phyloP scores from a whole-genome alignment of 2,888 invertebrate species.

The Gymnosoma rotundatum region DNA sequence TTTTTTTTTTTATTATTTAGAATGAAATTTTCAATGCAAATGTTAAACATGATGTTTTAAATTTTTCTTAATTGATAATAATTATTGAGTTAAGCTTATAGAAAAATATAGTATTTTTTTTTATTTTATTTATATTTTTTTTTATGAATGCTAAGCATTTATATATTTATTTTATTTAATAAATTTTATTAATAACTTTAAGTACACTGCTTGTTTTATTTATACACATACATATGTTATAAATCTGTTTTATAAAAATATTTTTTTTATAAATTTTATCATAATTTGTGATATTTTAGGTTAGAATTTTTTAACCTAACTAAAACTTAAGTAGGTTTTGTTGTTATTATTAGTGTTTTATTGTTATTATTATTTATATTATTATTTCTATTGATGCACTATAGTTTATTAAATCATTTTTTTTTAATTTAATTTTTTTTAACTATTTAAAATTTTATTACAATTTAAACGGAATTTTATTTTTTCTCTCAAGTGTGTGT shows the following conservation, averaged over 20 bases:
- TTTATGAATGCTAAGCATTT: slow-evolving; percentile 54
- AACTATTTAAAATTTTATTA: slow-evolving; percentile 21
- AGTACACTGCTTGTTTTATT: slow-evolving; percentile 19
- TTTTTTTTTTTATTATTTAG: slow-evolving; percentile 16
- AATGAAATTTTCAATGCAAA: slow-evolving; percentile 60
- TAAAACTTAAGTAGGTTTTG: neutral
- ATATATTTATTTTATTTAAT: slow-evolving; percentile 4
- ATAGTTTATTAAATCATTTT: neutral
- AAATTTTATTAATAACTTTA: slow-evolving; percentile 33
- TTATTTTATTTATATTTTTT: slow-evolving; percentile 10
- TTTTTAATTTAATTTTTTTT: slow-evolving; percentile 25
- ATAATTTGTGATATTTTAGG: slow-evolving; percentile 15
- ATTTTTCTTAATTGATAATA: slow-evolving; percentile 7
- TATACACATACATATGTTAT: neutral
- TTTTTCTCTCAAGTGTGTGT: slow-evolving; percentile 16
- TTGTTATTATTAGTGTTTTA: too few species aligned
- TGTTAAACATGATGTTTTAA: slow-evolving; percentile 38
- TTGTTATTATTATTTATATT: too few species aligned
- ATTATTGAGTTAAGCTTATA: slow-evolving; percentile 56
- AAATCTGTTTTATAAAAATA: neutral
- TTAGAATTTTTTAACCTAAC: slow-evolving; percentile 13
- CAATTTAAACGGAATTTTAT: slow-evolving; percentile 52
- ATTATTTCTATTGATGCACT: slow-evolving; percentile 26
- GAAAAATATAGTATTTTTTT: slow-evolving; percentile 55
- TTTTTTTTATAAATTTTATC: too few species aligned